These are phyloP conservation scores for Acanthopleura granulata DNA, from an alignment of 2,888 invertebrate species.

Conservation along the genomic window DNA sequence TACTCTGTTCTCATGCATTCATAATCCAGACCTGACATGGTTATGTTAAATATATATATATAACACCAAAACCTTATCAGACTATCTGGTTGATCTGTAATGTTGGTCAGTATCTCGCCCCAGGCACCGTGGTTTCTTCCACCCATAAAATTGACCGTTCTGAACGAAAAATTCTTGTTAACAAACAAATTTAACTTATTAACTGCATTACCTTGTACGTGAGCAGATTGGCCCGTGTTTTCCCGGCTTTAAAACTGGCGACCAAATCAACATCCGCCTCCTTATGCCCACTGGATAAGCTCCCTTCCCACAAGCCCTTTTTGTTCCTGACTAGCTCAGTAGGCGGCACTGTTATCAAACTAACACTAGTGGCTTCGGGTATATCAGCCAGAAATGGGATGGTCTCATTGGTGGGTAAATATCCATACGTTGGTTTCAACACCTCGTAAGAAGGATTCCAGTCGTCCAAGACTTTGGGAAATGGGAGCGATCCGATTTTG, in stretches of 20 bases:
- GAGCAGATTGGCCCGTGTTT: background rate
- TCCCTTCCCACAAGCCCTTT: background rate
- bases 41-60: no score
- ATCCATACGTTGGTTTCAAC: background rate
- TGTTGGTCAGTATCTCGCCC: no score
- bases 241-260: background rate
- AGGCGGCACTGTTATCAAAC: background rate
- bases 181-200: background rate
- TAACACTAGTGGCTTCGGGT: background rate
- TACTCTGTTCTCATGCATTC: no score
- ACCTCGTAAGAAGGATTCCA: conserved; percentile 3
- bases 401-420: background rate
- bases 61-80: no score
- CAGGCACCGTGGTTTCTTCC: no score
- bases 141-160: no score
- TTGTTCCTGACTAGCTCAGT: background rate
- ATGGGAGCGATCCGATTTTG: conserved; percentile 1
- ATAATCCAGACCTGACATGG: no score
- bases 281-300: background rate
- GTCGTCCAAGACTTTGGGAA: background rate
- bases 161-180: background rate
- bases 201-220: background rate
- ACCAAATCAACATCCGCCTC: background rate
- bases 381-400: background rate
- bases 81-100: no score